These are phyloP conservation scores for Ormyrus nitidulus DNA, from an alignment of 2,888 invertebrate species.

Conservation along the genomic window DNA sequence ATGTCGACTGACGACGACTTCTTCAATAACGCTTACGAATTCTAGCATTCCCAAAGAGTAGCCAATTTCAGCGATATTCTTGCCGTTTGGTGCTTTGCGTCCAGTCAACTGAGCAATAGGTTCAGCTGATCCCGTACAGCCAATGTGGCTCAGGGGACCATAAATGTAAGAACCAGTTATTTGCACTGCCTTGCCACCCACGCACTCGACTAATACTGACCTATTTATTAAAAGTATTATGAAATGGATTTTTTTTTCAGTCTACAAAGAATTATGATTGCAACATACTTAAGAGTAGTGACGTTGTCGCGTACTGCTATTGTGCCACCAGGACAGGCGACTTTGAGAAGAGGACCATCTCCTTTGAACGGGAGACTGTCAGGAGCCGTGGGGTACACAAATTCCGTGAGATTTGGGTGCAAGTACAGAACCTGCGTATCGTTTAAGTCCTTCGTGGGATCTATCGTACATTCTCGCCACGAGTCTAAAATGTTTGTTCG, in stretches of 20 bases:
- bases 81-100: background rate
- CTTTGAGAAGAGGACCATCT: background rate
- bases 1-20: background rate
- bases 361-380: background rate
- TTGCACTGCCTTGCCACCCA: background rate
- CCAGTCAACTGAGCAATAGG: background rate
- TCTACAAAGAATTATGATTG: background rate
- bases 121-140: background rate
- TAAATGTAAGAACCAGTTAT: background rate
- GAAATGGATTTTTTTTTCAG: background rate
- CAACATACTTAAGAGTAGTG: background rate
- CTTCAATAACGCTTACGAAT: background rate
- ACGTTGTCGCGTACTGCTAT: background rate
- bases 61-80: background rate
- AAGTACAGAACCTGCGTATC: constrained; percentile 6
- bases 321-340: background rate
- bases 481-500: no score
- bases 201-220: constrained; percentile 5
- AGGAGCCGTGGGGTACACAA: background rate
- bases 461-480: background rate
- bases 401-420: background rate
- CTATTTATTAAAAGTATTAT: background rate
- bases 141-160: constrained; percentile 5
- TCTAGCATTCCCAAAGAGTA: background rate
- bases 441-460: background rate